Evolutionary conservation across 2,113 vertebrate genomes (phyloP), one percentile per base, ranked within the genome.

Genomic region (Microcebus murinus): DNA sequence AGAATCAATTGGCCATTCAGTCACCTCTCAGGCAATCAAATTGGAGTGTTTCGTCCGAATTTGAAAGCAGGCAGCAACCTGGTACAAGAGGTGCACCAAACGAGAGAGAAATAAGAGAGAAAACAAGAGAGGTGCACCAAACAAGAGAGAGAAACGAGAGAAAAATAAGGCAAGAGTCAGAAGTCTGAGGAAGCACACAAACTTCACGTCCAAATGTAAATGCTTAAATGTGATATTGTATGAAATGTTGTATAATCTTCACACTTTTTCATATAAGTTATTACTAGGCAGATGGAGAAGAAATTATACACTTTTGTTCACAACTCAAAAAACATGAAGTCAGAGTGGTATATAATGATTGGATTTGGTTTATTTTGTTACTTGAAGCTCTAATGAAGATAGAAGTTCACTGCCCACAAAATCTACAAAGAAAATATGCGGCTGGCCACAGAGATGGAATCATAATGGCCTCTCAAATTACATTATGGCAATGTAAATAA

Each of bases 401-500:
- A 67, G 63, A 92, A 76, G 15, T 92, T 77, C 85, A 91, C 34
- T 90, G 87, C 77, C 15, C 34, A 86, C 73, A 85, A 82, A 73
- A 86, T 59, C 90, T 89, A 94, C 23, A 85, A 89, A 91, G 52
- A 11, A 96, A 82, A 79, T 87, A 83, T 83, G 39, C 15, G 23
- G 84, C 74, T 92, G 87, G 81, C 59, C 74, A 80, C 81, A 91
- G 90, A 96, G 45, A 94, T 86, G 29, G 77, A 88, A 92, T 94
- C 45, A 86, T 94, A 88, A 94, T 91, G 77, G 92, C 67, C 73
- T 95, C 82, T 83, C 84, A 96, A 95, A 94, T 92, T 88, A 50
- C 82, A 91, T 97, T 68, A 96, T 61, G 50, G 42, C 74, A 94
- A 91, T 88, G 85, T 92, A 97, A 97, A 97, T 85, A 97, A 94